These are phyloP conservation scores for Helicoverpa assulta DNA, from an alignment of 2,888 invertebrate genomes.

Conservation along the genomic window DNA sequence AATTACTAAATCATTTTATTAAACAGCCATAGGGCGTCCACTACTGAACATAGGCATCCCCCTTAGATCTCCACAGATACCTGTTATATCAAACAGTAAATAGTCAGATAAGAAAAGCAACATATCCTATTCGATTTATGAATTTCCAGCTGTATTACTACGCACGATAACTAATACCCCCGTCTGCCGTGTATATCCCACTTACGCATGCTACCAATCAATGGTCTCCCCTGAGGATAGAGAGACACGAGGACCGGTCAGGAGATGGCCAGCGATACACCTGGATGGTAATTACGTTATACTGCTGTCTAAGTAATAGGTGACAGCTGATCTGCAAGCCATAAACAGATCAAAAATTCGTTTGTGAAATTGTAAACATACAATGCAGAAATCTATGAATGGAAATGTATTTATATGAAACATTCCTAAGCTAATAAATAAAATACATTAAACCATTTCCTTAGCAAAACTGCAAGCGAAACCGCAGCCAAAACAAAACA, in stretches of 20 bases:
- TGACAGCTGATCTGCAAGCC: neutral
- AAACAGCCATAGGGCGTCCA: too few species aligned
- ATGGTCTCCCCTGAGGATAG: conserved; percentile 3
- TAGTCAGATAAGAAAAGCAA: too few species aligned
- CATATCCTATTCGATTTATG: neutral
- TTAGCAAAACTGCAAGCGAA: neutral
- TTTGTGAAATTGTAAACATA: too few species aligned
- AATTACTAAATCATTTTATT: too few species aligned
- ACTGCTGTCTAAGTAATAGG: conserved; percentile 13
- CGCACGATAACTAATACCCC: conserved; percentile 6
- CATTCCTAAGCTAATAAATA: too few species aligned
- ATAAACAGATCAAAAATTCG: neutral
- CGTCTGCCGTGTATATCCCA: conserved; percentile 1
- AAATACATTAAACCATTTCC: neutral
- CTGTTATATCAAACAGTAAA: too few species aligned
- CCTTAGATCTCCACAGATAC: too few species aligned
- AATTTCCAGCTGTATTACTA: neutral
- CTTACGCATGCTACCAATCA: conserved; percentile 10
- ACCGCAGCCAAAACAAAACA: neutral
- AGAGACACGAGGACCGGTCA: conserved; percentile 7
- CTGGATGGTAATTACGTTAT: conserved; percentile 38
- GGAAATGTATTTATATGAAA: too few species aligned
- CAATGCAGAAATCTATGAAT: too few species aligned
- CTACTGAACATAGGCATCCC: too few species aligned
- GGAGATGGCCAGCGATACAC: conserved; percentile 18